phyloP scores from a whole-genome alignment of 1,140 invertebrate species.

The Brachionus asplanchnoidis region DNA sequence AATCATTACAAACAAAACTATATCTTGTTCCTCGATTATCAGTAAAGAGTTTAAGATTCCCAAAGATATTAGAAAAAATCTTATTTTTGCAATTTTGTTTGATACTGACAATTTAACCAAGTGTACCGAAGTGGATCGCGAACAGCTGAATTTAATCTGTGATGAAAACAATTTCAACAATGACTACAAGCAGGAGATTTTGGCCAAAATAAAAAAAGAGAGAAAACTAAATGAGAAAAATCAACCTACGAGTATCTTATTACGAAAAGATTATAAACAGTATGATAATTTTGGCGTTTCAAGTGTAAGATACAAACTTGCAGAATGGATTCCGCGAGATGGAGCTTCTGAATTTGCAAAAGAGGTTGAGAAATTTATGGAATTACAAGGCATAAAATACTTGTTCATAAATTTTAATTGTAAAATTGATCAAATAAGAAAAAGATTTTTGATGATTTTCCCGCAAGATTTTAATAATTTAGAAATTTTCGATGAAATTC shows the following conservation, averaged over 20 bases:
- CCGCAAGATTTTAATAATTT: neutral
- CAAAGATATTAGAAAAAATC: neutral
- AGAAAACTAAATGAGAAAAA: conserved; percentile 5
- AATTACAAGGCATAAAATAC: neutral
- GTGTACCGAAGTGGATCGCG: neutral
- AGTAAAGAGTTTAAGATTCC: neutral
- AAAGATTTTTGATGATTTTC: conserved; percentile 7
- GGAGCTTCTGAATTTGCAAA: neutral
- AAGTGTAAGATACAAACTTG: neutral
- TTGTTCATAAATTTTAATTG: conserved; percentile 25
- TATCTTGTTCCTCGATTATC: neutral
- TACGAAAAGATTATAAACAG: neutral
- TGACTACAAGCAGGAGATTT: neutral
- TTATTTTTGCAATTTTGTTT: conserved; percentile 11
- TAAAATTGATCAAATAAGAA: neutral
- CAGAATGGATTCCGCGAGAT: neutral
- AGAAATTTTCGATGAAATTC: neutral
- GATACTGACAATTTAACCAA: neutral
- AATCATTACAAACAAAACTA: neutral
- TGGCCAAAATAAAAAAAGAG: neutral
- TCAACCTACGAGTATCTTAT: neutral
- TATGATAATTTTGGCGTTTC: neutral
- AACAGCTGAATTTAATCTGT: neutral
- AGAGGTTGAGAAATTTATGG: neutral
- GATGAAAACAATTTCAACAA: neutral